Evolutionary conservation across 2,797 vertebrate genomes (phyloP).

Genomic region (Tapirus indicus): DNA sequence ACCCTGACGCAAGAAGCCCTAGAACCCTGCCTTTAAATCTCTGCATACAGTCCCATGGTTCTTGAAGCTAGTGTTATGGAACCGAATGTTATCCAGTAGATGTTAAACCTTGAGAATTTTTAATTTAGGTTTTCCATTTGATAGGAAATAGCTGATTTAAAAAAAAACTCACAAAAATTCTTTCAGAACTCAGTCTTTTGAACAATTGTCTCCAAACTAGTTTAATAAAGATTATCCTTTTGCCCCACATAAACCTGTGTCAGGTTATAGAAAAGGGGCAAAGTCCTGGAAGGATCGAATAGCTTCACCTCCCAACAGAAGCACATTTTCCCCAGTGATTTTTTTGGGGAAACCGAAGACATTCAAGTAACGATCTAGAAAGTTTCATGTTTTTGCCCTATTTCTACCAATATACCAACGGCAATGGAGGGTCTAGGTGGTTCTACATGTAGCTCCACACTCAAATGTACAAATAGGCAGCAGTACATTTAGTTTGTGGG

Average conservation of each 20-base stretch:
- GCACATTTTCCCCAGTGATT: background rate
- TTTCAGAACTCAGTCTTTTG: slow-evolving; percentile 24
- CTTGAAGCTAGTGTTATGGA: background rate
- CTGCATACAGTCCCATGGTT: background rate
- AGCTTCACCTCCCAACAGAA: background rate
- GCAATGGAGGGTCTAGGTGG: background rate
- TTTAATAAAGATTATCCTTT: slow-evolving; percentile 33
- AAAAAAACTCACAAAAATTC: background rate
- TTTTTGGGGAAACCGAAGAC: background rate
- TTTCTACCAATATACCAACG: background rate
- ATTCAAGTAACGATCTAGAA: background rate
- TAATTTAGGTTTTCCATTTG: background rate
- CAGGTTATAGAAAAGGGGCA: slow-evolving; percentile 3
- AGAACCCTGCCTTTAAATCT: background rate
- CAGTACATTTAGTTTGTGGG: background rate
- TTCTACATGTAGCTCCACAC: background rate
- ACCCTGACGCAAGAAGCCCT: background rate
- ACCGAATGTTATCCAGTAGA: background rate
- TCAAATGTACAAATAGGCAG: background rate
- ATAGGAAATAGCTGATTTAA: background rate
- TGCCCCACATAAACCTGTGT: background rate
- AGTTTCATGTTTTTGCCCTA: background rate
- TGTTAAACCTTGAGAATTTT: background rate
- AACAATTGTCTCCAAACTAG: background rate
- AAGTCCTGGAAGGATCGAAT: background rate